These are phyloP conservation scores for Odontomachus brunneus DNA, from an alignment of 1,140 invertebrate genomes.

Conservation along the genomic window DNA sequence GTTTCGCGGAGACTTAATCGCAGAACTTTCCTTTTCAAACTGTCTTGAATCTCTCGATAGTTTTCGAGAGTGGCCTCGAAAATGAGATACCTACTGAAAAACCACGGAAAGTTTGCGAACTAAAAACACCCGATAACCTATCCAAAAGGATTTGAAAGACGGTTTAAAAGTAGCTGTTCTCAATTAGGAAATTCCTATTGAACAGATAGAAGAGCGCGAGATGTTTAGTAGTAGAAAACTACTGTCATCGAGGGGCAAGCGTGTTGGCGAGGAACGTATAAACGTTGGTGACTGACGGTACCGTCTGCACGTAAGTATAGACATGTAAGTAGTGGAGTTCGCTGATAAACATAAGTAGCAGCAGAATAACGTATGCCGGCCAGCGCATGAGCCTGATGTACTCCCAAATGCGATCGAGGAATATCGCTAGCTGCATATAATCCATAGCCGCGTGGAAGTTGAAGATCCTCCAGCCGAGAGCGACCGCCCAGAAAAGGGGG, in stretches of 20 bases:
- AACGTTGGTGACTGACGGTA: slow-evolving; percentile 32
- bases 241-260: slow-evolving; percentile 30
- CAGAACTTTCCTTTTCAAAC: too few relatives aligned
- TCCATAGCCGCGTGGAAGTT: slow-evolving; percentile 93
- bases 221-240: neutral
- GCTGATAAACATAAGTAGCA: slow-evolving; percentile 87
- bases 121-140: neutral
- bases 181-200: neutral
- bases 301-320: slow-evolving; percentile 69
- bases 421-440: slow-evolving; percentile 90
- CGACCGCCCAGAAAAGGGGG: slow-evolving; percentile 90
- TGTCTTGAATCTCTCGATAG: too few relatives aligned
- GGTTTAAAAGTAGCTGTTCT: neutral
- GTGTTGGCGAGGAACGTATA: neutral
- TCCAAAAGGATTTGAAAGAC: neutral
- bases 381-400: slow-evolving; percentile 89
- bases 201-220: neutral
- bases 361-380: slow-evolving; percentile 86
- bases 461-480: slow-evolving; percentile 91
- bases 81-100: too few relatives aligned
- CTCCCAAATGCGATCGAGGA: slow-evolving; percentile 92
- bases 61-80: too few relatives aligned
- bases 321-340: slow-evolving; percentile 83
- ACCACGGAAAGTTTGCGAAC: too few relatives aligned
- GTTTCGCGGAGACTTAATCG: too few relatives aligned